phyloP scores from a whole-genome alignment of 2,113 vertebrate genomes.

The Pyrgilauda ruficollis region DNA sequence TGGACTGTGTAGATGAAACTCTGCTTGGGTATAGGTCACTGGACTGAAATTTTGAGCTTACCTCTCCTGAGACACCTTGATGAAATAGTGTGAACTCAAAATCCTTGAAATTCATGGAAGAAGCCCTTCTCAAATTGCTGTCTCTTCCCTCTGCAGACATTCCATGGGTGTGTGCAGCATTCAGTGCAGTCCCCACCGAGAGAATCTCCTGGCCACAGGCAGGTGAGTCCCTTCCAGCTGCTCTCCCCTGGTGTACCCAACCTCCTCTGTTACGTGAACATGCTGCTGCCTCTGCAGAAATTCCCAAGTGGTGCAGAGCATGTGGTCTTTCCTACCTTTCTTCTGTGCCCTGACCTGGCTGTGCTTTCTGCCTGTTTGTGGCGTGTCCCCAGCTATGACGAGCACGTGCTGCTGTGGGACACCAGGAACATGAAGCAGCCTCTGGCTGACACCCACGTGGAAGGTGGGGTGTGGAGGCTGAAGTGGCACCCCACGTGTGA shows the following conservation, averaged over 20 bases:
- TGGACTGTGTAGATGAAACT: neutral
- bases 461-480: conserved; percentile 91
- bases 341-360: neutral
- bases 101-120: neutral
- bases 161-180: conserved; percentile 95
- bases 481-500: conserved; percentile 88
- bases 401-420: conserved; percentile 92
- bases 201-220: conserved; percentile 89
- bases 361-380: neutral
- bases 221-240: conserved; percentile 74
- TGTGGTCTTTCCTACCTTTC: accelerated
- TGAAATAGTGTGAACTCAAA: neutral
- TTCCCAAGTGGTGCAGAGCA: neutral
- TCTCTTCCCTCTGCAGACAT: conserved; percentile 74
- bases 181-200: conserved; percentile 85
- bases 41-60: neutral
- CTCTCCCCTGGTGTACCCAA: neutral
- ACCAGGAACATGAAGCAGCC: conserved; percentile 84
- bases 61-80: neutral
- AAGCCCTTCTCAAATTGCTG: neutral
- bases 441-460: conserved; percentile 74
- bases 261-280: accelerated
- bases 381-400: conserved; percentile 81
- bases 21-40: neutral
- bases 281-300: neutral